Evolutionary conservation across 2,888 invertebrate genomes (phyloP).

Genomic region (Cantharis flavilabris): DNA sequence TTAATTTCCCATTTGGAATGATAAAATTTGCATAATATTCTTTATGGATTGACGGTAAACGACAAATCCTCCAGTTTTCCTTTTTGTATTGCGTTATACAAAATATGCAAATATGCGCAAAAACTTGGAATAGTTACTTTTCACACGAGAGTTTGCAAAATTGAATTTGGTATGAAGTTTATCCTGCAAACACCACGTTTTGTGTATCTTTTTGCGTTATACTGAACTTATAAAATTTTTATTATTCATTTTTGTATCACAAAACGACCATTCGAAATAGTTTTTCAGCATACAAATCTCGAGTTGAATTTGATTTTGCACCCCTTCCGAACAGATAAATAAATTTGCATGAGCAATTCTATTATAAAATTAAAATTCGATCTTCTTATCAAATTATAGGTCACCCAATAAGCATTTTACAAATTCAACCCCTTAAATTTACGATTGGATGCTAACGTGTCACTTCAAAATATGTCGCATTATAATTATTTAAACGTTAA

Average conservation of each 20-base stretch:
- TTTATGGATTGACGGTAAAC: not conserved
- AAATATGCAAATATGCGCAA: conserved; percentile 27
- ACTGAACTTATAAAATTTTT: not conserved
- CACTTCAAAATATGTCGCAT: conserved; percentile 15
- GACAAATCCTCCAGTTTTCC: not conserved
- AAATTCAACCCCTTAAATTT: conserved; percentile 24
- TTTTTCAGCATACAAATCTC: not conserved
- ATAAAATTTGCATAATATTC: not conserved
- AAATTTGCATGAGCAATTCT: conserved; percentile 9
- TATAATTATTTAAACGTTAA: conserved; percentile 35
- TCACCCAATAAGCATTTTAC: conserved; percentile 47
- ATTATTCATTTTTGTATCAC: not conserved
- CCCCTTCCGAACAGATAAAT: conserved; percentile 6
- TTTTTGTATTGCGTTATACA: not conserved
- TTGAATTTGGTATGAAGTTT: conserved; percentile 40
- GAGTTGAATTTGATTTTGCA: conserved; percentile 18
- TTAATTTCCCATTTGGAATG: not conserved
- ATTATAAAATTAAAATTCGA: conserved; percentile 41
- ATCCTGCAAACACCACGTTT: conserved; percentile 18
- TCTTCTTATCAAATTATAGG: conserved; percentile 48
- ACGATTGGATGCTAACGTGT: conserved; percentile 27
- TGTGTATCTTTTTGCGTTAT: not conserved
- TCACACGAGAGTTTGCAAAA: conserved; percentile 41
- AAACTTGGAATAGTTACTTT: conserved; percentile 41
- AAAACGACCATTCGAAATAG: not conserved